A percentile compares a stretch with the other conserved stretches of the same genome.
Evolutionary conservation across 2,888 invertebrate species (phyloP).

Genomic region (Rugalucina vietnamica): DNA sequence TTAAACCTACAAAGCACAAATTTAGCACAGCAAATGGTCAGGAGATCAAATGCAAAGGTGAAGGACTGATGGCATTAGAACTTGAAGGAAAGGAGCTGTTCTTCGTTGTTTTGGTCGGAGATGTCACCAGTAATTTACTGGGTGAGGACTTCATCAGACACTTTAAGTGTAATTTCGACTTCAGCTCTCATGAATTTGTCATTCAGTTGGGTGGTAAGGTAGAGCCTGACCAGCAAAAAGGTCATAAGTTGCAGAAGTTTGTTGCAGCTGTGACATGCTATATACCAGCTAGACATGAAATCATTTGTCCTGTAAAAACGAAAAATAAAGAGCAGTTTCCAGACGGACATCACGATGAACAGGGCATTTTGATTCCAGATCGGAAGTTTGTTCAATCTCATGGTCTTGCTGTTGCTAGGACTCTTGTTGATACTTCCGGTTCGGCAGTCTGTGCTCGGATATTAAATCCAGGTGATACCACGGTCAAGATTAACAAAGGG

Average conservation of each 20-base stretch:
- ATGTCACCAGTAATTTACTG: not conserved
- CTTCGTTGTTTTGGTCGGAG: not conserved
- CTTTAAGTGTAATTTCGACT: not conserved
- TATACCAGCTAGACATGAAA: not conserved
- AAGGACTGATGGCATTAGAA: not conserved
- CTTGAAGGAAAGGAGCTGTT: not conserved
- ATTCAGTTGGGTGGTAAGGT: not conserved
- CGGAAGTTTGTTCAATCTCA: not conserved
- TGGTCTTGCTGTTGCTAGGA: not conserved
- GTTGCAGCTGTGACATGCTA: not conserved
- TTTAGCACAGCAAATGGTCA: not conserved
- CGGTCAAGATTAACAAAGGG: constrained; percentile 1
- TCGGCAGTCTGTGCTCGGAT: not conserved
- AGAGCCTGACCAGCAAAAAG: not conserved
- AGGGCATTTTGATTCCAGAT: not conserved
- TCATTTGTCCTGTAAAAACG: not conserved
- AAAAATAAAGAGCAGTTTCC: not conserved
- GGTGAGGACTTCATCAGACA: not conserved
- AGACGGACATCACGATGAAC: not conserved
- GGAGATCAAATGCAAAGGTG: not conserved
- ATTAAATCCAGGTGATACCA: not conserved
- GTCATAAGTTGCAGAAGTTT: not conserved
- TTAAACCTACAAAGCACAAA: too few species aligned
- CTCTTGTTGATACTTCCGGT: not conserved
- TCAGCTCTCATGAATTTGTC: not conserved